phyloP scores from a whole-genome alignment of 2,888 invertebrate species.

The Euproctis similis region DNA sequence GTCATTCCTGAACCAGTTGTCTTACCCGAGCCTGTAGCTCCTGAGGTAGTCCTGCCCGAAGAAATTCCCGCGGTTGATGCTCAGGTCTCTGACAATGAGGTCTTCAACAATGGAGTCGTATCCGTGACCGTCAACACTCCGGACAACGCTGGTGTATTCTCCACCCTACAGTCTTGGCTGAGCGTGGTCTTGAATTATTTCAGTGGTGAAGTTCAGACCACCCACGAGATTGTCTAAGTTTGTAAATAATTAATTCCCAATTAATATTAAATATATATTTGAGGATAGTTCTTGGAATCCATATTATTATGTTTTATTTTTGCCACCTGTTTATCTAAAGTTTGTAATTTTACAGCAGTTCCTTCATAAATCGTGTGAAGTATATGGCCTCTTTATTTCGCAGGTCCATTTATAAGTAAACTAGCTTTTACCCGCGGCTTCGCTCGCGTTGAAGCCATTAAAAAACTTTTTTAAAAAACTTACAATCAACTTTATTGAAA shows the following conservation, averaged over 20 bases:
- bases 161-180: constrained; percentile 51
- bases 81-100: constrained; percentile 26
- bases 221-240: constrained; percentile 42
- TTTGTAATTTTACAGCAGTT: too few relatives aligned
- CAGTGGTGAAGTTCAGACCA: constrained; percentile 32
- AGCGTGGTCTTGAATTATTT: constrained; percentile 51
- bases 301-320: too few relatives aligned
- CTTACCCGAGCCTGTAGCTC: constrained; percentile 4
- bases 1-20: not conserved
- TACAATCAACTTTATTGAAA: too few relatives aligned
- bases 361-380: too few relatives aligned
- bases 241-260: constrained; percentile 1
- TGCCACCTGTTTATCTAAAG: too few relatives aligned
- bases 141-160: constrained; percentile 35
- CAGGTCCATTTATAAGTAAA: too few relatives aligned
- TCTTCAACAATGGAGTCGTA: constrained; percentile 50
- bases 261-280: too few relatives aligned
- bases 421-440: too few relatives aligned
- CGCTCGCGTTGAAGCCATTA: too few relatives aligned
- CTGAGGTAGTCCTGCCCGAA: constrained; percentile 10
- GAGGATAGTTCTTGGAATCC: too few relatives aligned
- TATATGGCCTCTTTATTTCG: too few relatives aligned
- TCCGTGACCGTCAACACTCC: constrained; percentile 41
- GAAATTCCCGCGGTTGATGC: constrained; percentile 5
- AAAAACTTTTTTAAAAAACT: too few relatives aligned